Evolutionary conservation across 2,113 vertebrate species (phyloP).

Genomic region (Lontra canadensis): DNA sequence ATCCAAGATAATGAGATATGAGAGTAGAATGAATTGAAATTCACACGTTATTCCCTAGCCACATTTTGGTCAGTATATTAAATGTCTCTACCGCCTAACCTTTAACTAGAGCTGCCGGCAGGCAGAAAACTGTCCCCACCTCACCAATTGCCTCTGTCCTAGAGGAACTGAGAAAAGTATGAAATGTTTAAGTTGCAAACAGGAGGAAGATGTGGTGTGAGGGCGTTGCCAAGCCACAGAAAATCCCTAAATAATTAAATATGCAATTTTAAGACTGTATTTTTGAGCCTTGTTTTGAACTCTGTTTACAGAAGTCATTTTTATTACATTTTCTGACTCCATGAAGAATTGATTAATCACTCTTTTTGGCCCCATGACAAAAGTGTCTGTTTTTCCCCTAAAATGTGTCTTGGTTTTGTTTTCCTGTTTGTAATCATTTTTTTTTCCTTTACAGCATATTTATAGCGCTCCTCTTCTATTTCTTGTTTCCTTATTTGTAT

Average conservation of each 20-base stretch:
- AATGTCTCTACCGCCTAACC: background rate
- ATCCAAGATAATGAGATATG: background rate
- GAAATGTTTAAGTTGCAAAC: background rate
- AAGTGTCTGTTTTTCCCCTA: background rate
- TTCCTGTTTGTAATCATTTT: background rate
- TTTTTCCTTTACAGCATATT: background rate
- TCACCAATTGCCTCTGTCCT: background rate
- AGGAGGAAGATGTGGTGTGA: background rate
- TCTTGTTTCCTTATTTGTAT: background rate
- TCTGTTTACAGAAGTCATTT: background rate
- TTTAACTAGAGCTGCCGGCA: background rate
- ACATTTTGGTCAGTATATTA: background rate
- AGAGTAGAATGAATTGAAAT: slow-evolving; percentile 37
- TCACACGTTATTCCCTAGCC: background rate
- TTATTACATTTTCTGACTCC: background rate
- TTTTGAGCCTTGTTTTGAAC: background rate
- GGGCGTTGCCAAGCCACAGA: background rate
- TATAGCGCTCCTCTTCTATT: background rate
- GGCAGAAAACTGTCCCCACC: background rate
- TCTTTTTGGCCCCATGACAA: background rate
- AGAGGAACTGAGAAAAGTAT: background rate
- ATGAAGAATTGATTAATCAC: background rate
- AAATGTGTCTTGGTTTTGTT: background rate
- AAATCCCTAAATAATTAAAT: slow-evolving; percentile 37
- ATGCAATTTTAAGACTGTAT: background rate